phyloP scores from a whole-genome alignment of 2,113 vertebrate species.

The Eretmochelys imbricata region DNA sequence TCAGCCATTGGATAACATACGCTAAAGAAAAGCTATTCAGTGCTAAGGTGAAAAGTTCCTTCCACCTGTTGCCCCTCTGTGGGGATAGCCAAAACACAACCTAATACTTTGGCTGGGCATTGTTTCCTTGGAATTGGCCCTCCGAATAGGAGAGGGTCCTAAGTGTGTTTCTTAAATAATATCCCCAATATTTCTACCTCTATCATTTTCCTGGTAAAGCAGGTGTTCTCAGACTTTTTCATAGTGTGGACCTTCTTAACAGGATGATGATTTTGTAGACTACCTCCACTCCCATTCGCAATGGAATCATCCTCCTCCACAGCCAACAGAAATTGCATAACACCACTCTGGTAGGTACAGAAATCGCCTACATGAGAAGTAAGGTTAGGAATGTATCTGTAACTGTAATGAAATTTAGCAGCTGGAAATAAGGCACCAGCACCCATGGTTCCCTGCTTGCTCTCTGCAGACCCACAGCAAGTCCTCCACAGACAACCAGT shows the following conservation, averaged over 20 bases:
- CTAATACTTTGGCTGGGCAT: not conserved
- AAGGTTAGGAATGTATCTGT: not conserved
- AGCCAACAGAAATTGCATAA: not conserved
- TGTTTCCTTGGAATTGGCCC: not conserved
- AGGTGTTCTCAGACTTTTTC: not conserved
- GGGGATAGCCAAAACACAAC: not conserved
- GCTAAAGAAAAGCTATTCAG: not conserved
- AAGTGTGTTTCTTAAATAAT: not conserved
- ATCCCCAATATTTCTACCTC: not conserved
- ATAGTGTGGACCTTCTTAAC: not conserved
- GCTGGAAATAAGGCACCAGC: rapidly evolving
- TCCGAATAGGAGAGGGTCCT: not conserved
- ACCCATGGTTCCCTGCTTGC: not conserved
- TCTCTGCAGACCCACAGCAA: not conserved
- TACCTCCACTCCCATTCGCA: rapidly evolving
- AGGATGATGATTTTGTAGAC: rapidly evolving
- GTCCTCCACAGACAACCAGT: not conserved
- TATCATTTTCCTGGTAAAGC: rapidly evolving
- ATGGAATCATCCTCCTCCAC: rapidly evolving
- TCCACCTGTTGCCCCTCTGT: not conserved
- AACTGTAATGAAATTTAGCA: not conserved
- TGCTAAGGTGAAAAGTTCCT: not conserved
- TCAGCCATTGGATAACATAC: not conserved
- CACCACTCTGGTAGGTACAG: rapidly evolving
- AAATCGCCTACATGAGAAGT: not conserved